Evolutionary conservation across 2,797 vertebrate genomes (phyloP).

Genomic region (Microtus agrestis): DNA sequence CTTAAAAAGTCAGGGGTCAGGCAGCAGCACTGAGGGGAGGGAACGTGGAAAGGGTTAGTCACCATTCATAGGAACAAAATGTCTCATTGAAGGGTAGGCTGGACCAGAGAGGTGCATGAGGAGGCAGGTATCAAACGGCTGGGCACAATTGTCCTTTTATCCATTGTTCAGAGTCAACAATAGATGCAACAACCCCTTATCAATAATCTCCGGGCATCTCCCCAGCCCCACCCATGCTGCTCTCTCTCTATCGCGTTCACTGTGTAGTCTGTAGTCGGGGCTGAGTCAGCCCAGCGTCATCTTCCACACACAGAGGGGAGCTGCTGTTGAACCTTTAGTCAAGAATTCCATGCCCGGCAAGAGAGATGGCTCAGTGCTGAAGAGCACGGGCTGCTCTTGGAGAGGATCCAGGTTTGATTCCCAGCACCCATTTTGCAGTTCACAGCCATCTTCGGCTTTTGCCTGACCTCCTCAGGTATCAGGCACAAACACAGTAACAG

Average conservation of each 20-base stretch:
- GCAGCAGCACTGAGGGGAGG: neutral
- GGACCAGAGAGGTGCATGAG: neutral
- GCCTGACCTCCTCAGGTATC: neutral
- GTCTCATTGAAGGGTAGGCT: neutral
- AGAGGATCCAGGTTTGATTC: neutral
- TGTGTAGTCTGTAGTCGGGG: neutral
- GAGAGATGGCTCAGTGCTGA: neutral
- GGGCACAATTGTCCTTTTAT: neutral
- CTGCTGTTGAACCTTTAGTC: conserved; percentile 48
- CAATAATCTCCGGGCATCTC: neutral
- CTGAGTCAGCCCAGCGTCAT: neutral
- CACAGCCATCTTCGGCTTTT: neutral
- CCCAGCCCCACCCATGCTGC: neutral
- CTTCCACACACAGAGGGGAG: neutral
- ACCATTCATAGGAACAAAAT: neutral
- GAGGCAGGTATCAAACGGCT: neutral
- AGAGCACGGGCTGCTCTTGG: neutral
- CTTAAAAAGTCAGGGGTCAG: neutral
- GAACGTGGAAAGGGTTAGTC: neutral
- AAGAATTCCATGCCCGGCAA: conserved; percentile 11
- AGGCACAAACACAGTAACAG: neutral
- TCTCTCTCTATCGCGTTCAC: neutral
- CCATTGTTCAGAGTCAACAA: neutral
- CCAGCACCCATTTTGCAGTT: neutral
- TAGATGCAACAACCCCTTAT: neutral